Evolutionary conservation across 1,140 invertebrate species (phyloP).

Genomic region (Drosophila ogumai): DNA sequence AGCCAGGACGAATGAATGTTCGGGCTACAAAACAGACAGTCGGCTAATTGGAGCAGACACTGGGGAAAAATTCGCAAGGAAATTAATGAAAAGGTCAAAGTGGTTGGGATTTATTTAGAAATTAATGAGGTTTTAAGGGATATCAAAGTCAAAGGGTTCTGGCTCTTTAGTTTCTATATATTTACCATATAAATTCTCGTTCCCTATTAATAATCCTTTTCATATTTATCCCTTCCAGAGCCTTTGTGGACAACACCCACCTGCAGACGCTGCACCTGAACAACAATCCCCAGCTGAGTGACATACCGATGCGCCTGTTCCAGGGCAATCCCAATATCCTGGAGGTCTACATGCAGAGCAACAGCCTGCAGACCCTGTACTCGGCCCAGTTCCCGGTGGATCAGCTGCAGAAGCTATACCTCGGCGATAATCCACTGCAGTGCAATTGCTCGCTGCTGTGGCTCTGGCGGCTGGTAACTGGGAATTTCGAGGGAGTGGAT

Average conservation of each 20-base stretch:
- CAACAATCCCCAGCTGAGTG: slow-evolving; percentile 89
- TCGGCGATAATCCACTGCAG: slow-evolving; percentile 92
- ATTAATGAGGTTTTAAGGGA: background rate
- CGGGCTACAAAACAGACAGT: slow-evolving; percentile 1
- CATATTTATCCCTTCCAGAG: slow-evolving; percentile 84
- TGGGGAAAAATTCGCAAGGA: background rate
- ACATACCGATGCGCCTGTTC: slow-evolving; percentile 90
- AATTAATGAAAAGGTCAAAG: background rate
- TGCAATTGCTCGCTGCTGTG: slow-evolving; percentile 95
- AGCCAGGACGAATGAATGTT: slow-evolving; percentile 5
- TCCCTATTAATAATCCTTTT: background rate
- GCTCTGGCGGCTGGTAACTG: slow-evolving; percentile 90
- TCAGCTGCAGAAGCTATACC: slow-evolving; percentile 88
- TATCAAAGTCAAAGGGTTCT: too few species aligned
- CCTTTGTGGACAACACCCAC: slow-evolving; percentile 93
- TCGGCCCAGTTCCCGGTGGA: slow-evolving; percentile 92
- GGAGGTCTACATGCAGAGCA: slow-evolving; percentile 90
- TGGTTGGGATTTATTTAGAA: background rate
- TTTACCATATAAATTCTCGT: background rate
- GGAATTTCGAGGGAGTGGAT: slow-evolving; percentile 72
- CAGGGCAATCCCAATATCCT: slow-evolving; percentile 91
- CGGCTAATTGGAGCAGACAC: slow-evolving; percentile 29
- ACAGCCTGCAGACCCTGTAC: slow-evolving; percentile 89
- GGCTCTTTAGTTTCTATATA: too few species aligned
- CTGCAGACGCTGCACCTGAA: slow-evolving; percentile 91